Base-by-base conservation (phyloP, 2,888 invertebrate species). In the Glyphotaelius pellucidus region DNA sequence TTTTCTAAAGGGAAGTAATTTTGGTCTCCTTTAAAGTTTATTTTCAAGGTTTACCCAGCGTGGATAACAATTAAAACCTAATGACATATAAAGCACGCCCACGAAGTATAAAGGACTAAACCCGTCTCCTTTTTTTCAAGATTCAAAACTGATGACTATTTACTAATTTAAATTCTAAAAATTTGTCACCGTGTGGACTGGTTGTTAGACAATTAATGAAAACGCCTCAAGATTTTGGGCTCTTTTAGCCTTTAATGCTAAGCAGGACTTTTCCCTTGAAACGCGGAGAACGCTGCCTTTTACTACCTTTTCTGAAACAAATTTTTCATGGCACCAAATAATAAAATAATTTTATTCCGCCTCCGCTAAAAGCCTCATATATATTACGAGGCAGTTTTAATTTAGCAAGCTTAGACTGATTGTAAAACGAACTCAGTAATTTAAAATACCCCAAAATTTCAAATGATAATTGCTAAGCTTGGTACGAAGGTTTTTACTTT, bases 191-290 rank as follows among this genome's bases (percentile, higher is more conserved):
- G 0, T n/a, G 85, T 19, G 86, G 86, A 83, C 86, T 25, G 47
- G 47, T 86, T 88, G 79, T 67, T 88, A 85, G 67, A 85, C 38
- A 85, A 85, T 38, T 85, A 91, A 91, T 91, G 30, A 81, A 91
- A 91, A 91, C 67, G 89, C 81, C 31, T 84, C 30, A 32, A 79
- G 83, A 91, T 91, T 91, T 67, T 42, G 42, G 7, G 5, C 1
- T 25, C 83, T 47, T 52, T 91, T 91, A 88, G 52, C 52, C 31
- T 15, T 52, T 89, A 91, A 80, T 83, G 35, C 89, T 81, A 67
- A 89, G 83, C 15, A 84, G 31, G 38, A 80, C 52, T 81, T 32
- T 38, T 67, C n/a, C 67, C 67, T 67, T n/a, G 67, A 67, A 67
- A n/a, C 9, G 67, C 25, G 25, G n/a, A 67, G 25, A 67, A 67